Evolutionary conservation across 2,797 vertebrate genomes (phyloP).

Genomic region (Brotula barbata): DNA sequence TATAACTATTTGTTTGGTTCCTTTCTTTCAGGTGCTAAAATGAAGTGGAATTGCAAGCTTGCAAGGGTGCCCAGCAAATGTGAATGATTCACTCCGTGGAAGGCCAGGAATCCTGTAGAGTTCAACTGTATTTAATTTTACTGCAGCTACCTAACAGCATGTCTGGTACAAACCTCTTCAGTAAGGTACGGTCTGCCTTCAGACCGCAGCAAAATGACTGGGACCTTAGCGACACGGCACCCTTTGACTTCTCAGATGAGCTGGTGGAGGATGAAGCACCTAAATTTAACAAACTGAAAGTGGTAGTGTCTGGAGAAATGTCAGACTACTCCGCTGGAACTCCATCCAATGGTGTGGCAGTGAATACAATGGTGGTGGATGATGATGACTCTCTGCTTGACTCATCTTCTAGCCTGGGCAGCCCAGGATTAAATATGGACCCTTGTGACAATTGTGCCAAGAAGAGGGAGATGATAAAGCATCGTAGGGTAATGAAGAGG

Average conservation of each 20-base stretch:
- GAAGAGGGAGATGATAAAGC: constrained; percentile 79
- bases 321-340: constrained; percentile 72
- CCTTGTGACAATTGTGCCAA: constrained; percentile 84
- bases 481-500: constrained; percentile 84
- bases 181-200: constrained; percentile 73
- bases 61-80: background rate
- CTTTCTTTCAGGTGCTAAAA: constrained; percentile 20
- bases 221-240: constrained; percentile 86
- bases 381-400: constrained; percentile 87
- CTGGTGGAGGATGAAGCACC: constrained; percentile 84
- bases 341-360: constrained; percentile 72
- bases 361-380: constrained; percentile 79
- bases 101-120: constrained; percentile 2
- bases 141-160: constrained; percentile 48
- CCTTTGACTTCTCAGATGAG: constrained; percentile 86
- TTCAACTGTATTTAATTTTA: background rate
- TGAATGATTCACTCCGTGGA: constrained; percentile 41
- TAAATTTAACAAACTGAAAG: constrained; percentile 87
- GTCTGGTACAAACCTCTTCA: constrained; percentile 72
- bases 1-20: constrained; percentile 9
- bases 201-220: constrained; percentile 74
- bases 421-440: constrained; percentile 72
- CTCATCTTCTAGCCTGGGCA: constrained; percentile 64
- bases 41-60: background rate
- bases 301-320: constrained; percentile 89